Conservation (phyloP, 2,113 vertebrate species). For the Mionectes macconnelli region DNA sequence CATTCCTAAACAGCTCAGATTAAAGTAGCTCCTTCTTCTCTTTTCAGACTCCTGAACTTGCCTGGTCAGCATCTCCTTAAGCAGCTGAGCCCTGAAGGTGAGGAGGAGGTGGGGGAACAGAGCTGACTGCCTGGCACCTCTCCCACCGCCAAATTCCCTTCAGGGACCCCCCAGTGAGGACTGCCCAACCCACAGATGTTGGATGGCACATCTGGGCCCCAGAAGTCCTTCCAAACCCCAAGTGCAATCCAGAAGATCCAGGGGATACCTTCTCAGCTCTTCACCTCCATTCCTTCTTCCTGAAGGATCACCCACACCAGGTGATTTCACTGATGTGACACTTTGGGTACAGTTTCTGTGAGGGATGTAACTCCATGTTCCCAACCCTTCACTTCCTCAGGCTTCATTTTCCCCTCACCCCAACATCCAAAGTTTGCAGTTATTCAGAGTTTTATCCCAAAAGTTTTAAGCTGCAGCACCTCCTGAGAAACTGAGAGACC, state of each 20-base stretch:
- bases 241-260: background rate
- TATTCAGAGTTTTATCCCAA: background rate
- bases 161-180: accelerated
- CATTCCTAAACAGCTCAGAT: background rate
- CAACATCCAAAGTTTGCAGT: accelerated
- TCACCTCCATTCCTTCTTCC: background rate
- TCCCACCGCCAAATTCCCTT: background rate
- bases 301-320: background rate
- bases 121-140: background rate
- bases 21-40: background rate
- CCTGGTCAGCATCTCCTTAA: background rate
- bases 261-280: background rate
- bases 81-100: background rate
- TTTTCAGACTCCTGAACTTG: background rate
- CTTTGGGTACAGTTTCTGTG: background rate
- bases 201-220: background rate
- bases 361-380: background rate
- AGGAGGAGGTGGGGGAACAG: background rate
- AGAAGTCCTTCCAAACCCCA: background rate
- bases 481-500: background rate
- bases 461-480: background rate
- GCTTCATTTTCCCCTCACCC: background rate
- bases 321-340: background rate
- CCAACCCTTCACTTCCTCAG: background rate
- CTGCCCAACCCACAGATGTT: background rate